A percentile compares a stretch with the other conserved stretches of the same genome.
phyloP scores from a whole-genome alignment of 2,113 vertebrate genomes.

The Sclerurus mexicanus region DNA sequence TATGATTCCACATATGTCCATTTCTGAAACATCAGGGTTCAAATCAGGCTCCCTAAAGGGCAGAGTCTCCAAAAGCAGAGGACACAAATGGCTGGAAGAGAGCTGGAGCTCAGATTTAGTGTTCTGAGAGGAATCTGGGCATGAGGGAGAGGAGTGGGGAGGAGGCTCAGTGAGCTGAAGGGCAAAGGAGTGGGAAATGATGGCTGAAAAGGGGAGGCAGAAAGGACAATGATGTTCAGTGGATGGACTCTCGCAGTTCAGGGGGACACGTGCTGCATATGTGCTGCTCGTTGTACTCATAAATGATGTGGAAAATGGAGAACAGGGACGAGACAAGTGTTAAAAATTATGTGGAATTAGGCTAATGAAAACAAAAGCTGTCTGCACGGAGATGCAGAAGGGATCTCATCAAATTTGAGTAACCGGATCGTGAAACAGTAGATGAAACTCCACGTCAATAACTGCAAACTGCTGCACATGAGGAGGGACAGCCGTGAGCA shows the following conservation, averaged over 20 bases:
- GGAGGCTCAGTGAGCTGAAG: not conserved
- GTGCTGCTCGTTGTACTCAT: not conserved
- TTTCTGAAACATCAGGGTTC: not conserved
- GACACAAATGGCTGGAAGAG: not conserved
- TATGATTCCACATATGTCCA: not conserved
- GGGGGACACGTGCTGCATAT: not conserved
- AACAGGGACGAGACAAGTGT: not conserved
- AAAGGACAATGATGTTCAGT: not conserved
- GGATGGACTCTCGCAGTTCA: not conserved
- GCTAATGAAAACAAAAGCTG: not conserved
- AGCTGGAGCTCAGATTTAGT: not conserved
- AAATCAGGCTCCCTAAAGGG: not conserved
- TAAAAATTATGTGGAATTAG: not conserved
- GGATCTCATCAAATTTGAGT: not conserved
- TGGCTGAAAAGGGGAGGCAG: not conserved
- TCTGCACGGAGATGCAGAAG: not conserved
- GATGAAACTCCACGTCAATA: not conserved
- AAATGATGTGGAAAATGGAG: not conserved
- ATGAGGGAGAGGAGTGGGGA: not conserved
- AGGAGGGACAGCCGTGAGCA: not conserved
- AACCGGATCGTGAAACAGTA: not conserved
- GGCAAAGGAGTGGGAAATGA: not conserved
- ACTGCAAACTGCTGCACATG: not conserved
- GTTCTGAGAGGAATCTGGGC: not conserved
- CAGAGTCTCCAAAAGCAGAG: not conserved